Percentiles rank a stretch among this genome's conserved stretches.
Evolutionary conservation across 2,888 invertebrate species (phyloP).

Genomic region (Danaus chrysippus): DNA sequence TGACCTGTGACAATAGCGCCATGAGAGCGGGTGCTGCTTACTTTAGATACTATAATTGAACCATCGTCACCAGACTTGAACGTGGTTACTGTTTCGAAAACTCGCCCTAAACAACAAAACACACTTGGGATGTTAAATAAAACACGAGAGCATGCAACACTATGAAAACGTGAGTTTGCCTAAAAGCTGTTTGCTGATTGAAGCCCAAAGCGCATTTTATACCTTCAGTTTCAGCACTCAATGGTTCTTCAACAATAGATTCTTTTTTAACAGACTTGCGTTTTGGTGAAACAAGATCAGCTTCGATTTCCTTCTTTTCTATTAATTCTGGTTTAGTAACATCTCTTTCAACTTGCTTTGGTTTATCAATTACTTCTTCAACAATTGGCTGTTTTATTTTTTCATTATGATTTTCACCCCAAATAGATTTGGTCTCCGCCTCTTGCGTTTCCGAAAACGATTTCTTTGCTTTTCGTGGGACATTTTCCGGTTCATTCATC

Average conservation of each 20-base stretch:
- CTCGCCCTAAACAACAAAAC: conserved; percentile 78
- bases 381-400: conserved; percentile 47
- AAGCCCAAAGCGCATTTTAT: conserved; percentile 64
- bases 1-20: conserved; percentile 83
- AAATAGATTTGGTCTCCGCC: conserved; percentile 58
- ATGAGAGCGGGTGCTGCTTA: conserved; percentile 81
- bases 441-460: conserved; percentile 52
- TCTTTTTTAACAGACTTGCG: conserved; percentile 70
- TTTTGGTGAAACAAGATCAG: conserved; percentile 58
- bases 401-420: conserved; percentile 68
- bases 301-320: conserved; percentile 58
- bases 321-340: conserved; percentile 58
- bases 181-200: conserved; percentile 67
- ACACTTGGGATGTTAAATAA: conserved; percentile 70
- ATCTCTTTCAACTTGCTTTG: conserved; percentile 52
- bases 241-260: conserved; percentile 60
- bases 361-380: conserved; percentile 51
- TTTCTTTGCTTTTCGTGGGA: conserved; percentile 47
- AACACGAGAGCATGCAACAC: conserved; percentile 65
- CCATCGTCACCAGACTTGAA: conserved; percentile 74
- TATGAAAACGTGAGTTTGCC: conserved; percentile 54
- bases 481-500: conserved; percentile 47
- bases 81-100: conserved; percentile 76
- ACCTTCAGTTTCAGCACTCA: conserved; percentile 76
- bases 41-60: conserved; percentile 74